phyloP scores from a whole-genome alignment of 2,797 vertebrate genomes.

The Spinus pinus region DNA sequence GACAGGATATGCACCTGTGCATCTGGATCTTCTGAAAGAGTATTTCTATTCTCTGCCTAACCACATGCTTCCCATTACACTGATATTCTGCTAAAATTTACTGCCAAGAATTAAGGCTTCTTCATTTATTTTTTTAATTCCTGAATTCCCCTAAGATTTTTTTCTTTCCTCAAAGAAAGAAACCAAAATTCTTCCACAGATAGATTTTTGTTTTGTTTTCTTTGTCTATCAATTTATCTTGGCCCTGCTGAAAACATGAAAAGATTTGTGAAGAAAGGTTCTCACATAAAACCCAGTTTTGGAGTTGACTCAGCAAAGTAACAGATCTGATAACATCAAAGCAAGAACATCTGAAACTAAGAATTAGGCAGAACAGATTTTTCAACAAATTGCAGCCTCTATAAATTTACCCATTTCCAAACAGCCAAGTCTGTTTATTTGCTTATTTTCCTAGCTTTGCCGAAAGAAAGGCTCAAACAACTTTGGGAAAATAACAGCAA shows the following conservation, averaged over 20 bases:
- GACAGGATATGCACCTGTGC: background rate
- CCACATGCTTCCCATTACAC: background rate
- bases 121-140: conserved; percentile 11
- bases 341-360: conserved; percentile 37
- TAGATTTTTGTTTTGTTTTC: background rate
- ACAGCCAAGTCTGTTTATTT: background rate
- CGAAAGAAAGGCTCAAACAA: conserved; percentile 12
- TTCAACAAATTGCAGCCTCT: conserved; percentile 21
- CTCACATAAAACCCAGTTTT: conserved; percentile 16
- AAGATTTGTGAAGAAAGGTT: background rate
- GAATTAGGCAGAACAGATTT: background rate
- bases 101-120: background rate
- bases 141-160: background rate
- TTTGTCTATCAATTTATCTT: conserved; percentile 1
- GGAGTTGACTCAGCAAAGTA: conserved; percentile 45
- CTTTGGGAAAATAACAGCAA: conserved; percentile 42
- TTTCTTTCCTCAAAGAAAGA: background rate
- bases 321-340: conserved; percentile 54
- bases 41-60: background rate
- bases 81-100: background rate
- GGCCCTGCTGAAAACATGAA: background rate
- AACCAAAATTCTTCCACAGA: background rate
- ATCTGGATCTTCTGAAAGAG: background rate
- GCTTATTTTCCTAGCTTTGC: background rate
- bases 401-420: background rate